Conservation (phyloP, 2,888 invertebrate genomes). For the Tinea semifulvella region DNA sequence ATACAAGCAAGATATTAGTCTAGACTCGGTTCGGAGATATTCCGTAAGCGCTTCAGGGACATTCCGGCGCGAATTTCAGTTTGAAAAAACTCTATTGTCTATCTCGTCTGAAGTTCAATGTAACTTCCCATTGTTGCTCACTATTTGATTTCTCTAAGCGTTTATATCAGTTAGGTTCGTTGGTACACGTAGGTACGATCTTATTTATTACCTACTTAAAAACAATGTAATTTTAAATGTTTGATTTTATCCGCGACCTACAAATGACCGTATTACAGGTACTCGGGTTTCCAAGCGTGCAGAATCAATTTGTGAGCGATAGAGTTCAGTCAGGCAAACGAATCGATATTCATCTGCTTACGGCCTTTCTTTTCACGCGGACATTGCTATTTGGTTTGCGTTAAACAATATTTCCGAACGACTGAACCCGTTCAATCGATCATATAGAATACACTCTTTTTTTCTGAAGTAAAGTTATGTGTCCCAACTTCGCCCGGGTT, state of each 20-base stretch:
- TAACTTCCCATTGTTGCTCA: background rate
- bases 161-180: too few relatives aligned
- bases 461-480: too few relatives aligned
- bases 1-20: slow-evolving; percentile 28
- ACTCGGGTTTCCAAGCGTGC: background rate
- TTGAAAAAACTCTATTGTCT: slow-evolving; percentile 8
- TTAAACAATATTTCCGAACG: slow-evolving; percentile 63
- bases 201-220: too few relatives aligned
- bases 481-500: too few relatives aligned
- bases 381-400: slow-evolving; percentile 61
- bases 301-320: slow-evolving; percentile 2
- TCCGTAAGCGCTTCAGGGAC: slow-evolving; percentile 62
- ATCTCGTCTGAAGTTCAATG: slow-evolving; percentile 1
- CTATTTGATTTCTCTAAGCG: too few relatives aligned
- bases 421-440: slow-evolving; percentile 46
- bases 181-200: too few relatives aligned
- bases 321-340: slow-evolving; percentile 22
- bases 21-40: slow-evolving; percentile 35
- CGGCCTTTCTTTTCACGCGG: slow-evolving; percentile 41
- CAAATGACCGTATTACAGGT: too few relatives aligned
- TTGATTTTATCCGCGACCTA: too few relatives aligned
- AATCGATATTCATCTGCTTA: slow-evolving; percentile 62
- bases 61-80: slow-evolving; percentile 20
- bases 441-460: slow-evolving; percentile 32
- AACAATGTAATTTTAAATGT: too few relatives aligned